Evolutionary conservation across 1,140 invertebrate species (phyloP), one percentile per base, ranked within the genome.

Genomic region (Pectinophora gossypiella): DNA sequence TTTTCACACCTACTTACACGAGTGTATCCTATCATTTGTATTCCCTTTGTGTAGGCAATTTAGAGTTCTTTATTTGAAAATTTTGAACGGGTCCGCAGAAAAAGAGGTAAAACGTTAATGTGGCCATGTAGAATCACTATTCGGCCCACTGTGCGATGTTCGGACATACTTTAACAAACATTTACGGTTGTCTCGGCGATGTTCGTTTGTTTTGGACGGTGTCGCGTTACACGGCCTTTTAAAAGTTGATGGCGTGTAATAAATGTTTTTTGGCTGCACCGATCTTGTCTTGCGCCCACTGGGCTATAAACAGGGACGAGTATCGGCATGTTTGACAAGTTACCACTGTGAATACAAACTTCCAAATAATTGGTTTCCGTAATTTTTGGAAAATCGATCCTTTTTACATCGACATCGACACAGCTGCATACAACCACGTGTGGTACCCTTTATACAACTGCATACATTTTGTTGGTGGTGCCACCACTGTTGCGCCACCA

Each of bases 171-270:
- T 32, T n/a, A 12, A 40, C 36, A 40, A 40, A 64, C 64, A 48
- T 68, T 68, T 64, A 72, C 64, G 54, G 58, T 48, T 61, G 65
- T 75, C 54, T 64, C 36, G 54, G 57, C 58, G 51, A 57, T 61
- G 68, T 72, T 56, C 52, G 68, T 73, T 68, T 71, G 69, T 76
- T 71, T 49, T 56, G 59, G 48, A 54, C 53, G 72, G 81, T 83
- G 77, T 83, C 79, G 64, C 19, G 68, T 83, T 83, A 85, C 81
- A 81, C 57, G 72, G 61, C 60, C 72, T 73, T 78, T 76, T 66
- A 75, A 79, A 81, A 85, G 64, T 80, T 82, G 78, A 85, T 81
- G 73, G 77, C 54, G 54, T 68, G 75, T 82, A 81, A 82, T 79
- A 82, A 85, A 85, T 79, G 77, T 67, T 82, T 81, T 78, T 85